Evolutionary conservation across 2,113 vertebrate genomes (phyloP), one percentile per base, ranked within the genome.

Genomic region (Polyodon spathula): DNA sequence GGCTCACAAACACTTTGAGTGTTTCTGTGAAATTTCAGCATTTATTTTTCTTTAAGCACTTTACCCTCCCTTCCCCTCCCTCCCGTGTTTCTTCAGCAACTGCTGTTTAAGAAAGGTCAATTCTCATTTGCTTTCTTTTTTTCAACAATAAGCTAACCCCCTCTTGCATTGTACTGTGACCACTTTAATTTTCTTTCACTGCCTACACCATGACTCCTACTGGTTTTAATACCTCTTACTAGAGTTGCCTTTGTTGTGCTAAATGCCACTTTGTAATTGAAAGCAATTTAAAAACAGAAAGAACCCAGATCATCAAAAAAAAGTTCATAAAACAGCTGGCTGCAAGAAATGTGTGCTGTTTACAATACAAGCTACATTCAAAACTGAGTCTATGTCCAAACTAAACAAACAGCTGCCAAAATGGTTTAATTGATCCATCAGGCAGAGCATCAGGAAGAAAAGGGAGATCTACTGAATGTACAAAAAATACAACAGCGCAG

Each of bases 31-130:
- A 66, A 5, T 50, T 56, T 82, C 69, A 76, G 39, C 58, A 67
- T 73, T 76, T 65, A 67, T 70, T 72, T 71, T 59, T 60, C 8
- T 43, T 76, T 65, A 66, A 76, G 54, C 81, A 77, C 71, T 71
- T 78, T 79, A 70, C 15, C 65, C 2, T 46, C 68, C 71, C 71
- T n/a, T n/a, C 68, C 58, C 78, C 58, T 65, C 65, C 63, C 43
- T 75, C 59, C 54, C 66, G 66, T 69, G 61, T 60, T 65, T 51
- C 54, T 60, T 63, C 76, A 76, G 38, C 42, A 65, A 62, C 59
- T 66, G 64, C 61, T 67, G 64, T 61, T 66, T 73, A 69, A 75
- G 71, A 62, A 68, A 63, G 11, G 7, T 51, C 63, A 63, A 51
- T 58, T 51, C 46, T 17, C 41, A 65, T 78, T 76, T 41, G 65